Base-by-base conservation (phyloP, 2,797 vertebrate genomes). In the Lacerta bilineata region DNA sequence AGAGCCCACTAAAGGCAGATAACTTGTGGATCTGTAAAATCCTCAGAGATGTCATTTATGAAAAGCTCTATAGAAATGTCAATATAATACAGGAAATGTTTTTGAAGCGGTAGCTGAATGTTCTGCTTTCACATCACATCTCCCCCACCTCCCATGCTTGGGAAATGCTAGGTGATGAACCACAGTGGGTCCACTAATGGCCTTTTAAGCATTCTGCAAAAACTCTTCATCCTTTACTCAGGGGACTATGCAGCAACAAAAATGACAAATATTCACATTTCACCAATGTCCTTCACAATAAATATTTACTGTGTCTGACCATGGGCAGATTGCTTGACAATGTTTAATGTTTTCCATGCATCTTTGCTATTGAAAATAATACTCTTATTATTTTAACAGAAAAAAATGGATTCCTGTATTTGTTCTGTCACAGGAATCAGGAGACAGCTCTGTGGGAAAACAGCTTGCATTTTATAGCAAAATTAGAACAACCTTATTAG, bases 91-190 rank as follows among this genome's bases (percentile, higher is more conserved):
- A 93, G 86, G 87, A 95, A 93, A 90, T n/a, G 0, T 90, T 90
- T 92, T 46, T 91, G 89, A 91, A 90, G 87, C 39, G 88, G 86
- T 69, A 92, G 75, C 29, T 83, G 15, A 93, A 92, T 86, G 81
- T 91, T 93, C 78, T 86, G 71, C 86, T 90, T 88, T 64, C 2
- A 0, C 36, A 79, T 88, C 80, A 82, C 41, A 0, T 59, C 9
- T 36, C 13, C 13, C 0, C 29, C 27, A 83, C 39, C n/a, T 4
- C 8, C 0, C 18, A 20, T 71, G 85, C 76, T 91, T 85, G 61
- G 59, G 86, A 89, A 85, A 85, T 17, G 15, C 72, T 59, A 69
- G 55, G n/a, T 92, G 74, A 93, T 72, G 79, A 93, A 80, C 74
- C 77, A 87, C 84, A 89, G 80, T 69, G 59, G 29, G 7, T 41